phyloP scores from a whole-genome alignment of 2,888 invertebrate genomes.

The Clunio marinus region DNA sequence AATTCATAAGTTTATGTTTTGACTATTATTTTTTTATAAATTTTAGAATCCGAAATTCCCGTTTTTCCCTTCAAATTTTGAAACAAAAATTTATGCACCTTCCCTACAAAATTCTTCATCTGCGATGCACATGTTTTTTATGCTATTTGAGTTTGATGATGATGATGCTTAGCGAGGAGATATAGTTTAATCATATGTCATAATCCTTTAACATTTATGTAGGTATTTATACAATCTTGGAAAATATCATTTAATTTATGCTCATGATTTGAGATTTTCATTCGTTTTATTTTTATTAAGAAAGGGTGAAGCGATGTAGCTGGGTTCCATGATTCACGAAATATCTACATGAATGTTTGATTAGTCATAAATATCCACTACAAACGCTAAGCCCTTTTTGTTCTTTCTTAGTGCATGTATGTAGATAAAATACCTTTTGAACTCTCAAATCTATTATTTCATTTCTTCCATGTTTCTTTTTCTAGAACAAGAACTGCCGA shows the following conservation, averaged over 20 bases:
- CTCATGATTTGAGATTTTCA: no score
- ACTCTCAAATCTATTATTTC: no score
- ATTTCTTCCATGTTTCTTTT: not conserved
- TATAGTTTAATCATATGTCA: no score
- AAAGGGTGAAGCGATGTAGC: constrained; percentile 20
- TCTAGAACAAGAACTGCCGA: constrained; percentile 35
- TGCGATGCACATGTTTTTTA: not conserved
- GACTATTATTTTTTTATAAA: constrained; percentile 18
- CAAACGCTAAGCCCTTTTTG: no score
- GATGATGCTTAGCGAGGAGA: constrained; percentile 18
- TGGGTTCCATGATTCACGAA: not conserved
- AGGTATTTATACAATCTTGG: not conserved
- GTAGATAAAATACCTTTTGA: no score
- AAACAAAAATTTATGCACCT: constrained; percentile 32
- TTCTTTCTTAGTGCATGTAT: no score
- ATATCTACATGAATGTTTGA: constrained; percentile 20
- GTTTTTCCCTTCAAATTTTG: constrained; percentile 36
- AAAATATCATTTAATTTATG: not conserved
- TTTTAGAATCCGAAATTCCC: constrained; percentile 37
- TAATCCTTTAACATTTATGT: not conserved
- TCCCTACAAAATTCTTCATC: constrained; percentile 3
- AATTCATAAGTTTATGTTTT: no score
- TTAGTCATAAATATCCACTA: no score
- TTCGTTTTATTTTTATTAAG: not conserved
- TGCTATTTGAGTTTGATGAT: not conserved